These are phyloP conservation scores for Drosophila jambulina DNA, from an alignment of 1,140 invertebrate genomes.

Conservation along the genomic window DNA sequence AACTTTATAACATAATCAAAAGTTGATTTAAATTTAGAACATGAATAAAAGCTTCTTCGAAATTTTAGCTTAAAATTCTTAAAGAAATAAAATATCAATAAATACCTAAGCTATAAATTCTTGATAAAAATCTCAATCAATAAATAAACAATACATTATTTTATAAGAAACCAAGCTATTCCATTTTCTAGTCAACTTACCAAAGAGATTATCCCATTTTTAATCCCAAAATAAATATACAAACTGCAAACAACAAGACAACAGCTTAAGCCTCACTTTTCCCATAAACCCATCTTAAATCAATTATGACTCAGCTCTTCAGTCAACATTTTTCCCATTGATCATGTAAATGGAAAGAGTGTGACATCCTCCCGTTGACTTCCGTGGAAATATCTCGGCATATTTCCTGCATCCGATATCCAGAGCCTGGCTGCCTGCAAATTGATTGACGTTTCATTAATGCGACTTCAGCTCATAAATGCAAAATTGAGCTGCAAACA, in stretches of 20 bases:
- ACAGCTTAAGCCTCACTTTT: too few relatives aligned
- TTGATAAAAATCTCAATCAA: neutral
- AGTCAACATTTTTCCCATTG: neutral
- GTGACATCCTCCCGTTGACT: slow-evolving; percentile 5
- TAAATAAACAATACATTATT: neutral
- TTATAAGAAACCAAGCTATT: too few relatives aligned
- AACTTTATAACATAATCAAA: too few relatives aligned
- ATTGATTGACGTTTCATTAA: slow-evolving; percentile 41
- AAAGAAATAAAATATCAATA: too few relatives aligned
- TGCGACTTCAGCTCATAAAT: slow-evolving; percentile 32
- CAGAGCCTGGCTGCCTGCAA: slow-evolving; percentile 13
- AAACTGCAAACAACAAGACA: neutral
- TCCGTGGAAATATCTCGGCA: slow-evolving; percentile 19
- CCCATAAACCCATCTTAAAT: neutral
- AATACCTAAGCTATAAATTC: too few relatives aligned
- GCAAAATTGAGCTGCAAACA: slow-evolving; percentile 32
- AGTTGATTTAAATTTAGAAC: too few relatives aligned
- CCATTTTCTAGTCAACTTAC: neutral
- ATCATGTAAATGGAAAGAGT: neutral
- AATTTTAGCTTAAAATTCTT: too few relatives aligned
- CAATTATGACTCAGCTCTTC: neutral
- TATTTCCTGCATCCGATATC: slow-evolving; percentile 19
- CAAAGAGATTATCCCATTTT: neutral
- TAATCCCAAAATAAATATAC: neutral
- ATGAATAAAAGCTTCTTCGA: too few relatives aligned